These are phyloP conservation scores for Macaria liturata DNA, from an alignment of 2,888 invertebrate species.

Conservation along the genomic window DNA sequence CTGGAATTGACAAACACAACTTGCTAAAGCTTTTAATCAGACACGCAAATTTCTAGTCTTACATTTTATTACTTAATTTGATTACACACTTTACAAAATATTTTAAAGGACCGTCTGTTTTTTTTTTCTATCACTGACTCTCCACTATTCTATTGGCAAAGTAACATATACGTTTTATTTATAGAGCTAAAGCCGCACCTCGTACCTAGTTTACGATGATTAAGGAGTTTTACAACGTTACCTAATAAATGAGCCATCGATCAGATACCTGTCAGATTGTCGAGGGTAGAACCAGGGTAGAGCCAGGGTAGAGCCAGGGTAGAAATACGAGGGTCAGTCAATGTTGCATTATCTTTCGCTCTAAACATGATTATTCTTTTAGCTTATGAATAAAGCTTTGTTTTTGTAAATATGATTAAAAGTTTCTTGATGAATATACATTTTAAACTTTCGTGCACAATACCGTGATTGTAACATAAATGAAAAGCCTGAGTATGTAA, in stretches of 20 bases:
- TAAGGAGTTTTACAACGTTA: constrained; percentile 19
- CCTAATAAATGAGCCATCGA: constrained; percentile 21
- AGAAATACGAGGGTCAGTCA: constrained; percentile 5
- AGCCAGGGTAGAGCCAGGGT: constrained; percentile 11
- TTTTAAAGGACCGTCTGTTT: too few relatives aligned
- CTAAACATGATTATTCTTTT: constrained; percentile 10
- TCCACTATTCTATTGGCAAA: background rate
- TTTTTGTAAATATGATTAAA: constrained; percentile 5
- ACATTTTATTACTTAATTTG: too few relatives aligned
- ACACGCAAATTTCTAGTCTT: too few relatives aligned
- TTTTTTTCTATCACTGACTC: too few relatives aligned
- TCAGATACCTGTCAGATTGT: constrained; percentile 19
- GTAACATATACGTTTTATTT: constrained; percentile 18
- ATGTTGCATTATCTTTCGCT: constrained; percentile 10
- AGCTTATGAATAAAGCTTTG: constrained; percentile 1
- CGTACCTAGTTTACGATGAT: constrained; percentile 19
- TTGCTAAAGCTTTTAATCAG: too few relatives aligned
- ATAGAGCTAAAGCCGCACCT: constrained; percentile 24
- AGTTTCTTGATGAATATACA: background rate
- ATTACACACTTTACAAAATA: too few relatives aligned
- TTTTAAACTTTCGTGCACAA: too few relatives aligned
- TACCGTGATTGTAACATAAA: too few relatives aligned
- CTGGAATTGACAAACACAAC: too few relatives aligned
- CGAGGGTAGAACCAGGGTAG: constrained; percentile 9
- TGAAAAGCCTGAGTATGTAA: too few relatives aligned